Evolutionary conservation across 1,140 invertebrate genomes (phyloP), one percentile per base, ranked within the genome.

Genomic region (Leptonema lineaticorne): DNA sequence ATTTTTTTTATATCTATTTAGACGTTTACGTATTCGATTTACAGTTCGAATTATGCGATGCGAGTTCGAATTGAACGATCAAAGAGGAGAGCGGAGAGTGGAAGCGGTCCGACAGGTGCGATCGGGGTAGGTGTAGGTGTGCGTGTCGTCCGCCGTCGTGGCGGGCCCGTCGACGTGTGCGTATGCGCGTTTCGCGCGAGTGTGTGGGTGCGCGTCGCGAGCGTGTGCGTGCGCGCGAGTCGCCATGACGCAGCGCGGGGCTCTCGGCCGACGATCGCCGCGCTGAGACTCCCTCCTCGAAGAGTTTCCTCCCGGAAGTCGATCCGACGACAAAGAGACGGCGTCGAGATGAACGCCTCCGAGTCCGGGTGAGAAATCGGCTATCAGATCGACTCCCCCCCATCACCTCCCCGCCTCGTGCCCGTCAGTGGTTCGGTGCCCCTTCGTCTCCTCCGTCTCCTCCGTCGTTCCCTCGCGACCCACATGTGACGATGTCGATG

Each of bases 311-410:
- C 1, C 33, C 59, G 41, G 9, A 33, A 33, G 18, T 16, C 62
- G 46, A 24, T 14, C 62, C 41, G n/a, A 16, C 33, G 57, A 27
- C 50, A 20, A n/a, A 20, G 24, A 1, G 8, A 4, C 30, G 28
- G n/a, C 33, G 24, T 24, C 53, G 22, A 45, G 45, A 89, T 90
- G 88, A 90, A 90, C 85, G 86, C 87, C 78, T 89, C 88, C 76
- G 89, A 91, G 84, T 89, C 89, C 85, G 89, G 89, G 89, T 90
- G 27, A 67, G 48, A 1, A 64, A n/a, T n/a, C 22, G 9, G 9
- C 46, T 7, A 7, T 18, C 46, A 6, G 6, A 18, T 9, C 8
- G 9, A 11, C 46, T 50, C 46, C 46, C 8, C n/a, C n/a, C n/a
- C n/a, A 9, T 6, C 46, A 6, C 18, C 9, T 2, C 56, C 11